Base-by-base conservation (phyloP, 1,140 invertebrate species). In the Anastrepha obliqua region DNA sequence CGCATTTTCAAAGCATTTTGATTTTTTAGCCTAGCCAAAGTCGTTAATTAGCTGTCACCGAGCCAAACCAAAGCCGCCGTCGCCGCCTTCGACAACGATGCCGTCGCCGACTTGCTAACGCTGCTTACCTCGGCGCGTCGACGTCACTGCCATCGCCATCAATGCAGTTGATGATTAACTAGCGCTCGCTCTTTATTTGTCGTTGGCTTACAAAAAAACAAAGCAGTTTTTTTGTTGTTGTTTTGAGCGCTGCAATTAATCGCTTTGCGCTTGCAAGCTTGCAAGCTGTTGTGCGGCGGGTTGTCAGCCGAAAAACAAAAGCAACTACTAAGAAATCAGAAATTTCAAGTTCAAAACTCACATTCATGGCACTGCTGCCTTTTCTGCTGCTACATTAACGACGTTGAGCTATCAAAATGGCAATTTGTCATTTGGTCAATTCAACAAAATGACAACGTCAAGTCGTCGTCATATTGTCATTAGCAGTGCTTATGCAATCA, bases 281-380 rank as follows among this genome's bases (percentile, higher is more conserved):
- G 67, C 67, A 74, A 74, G 67, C 64, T 11, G 6, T 55, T 55
- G 39, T 4, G 39, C n/a, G 39, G 0, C 67, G 13, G 64, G 64
- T 39, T 67, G 67, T 15, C 39, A 74, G 67, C 11, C 29, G 2
- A 47, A 74, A 42, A 42, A 42, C 29, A 67, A 67, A 39, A 42
- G 39, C 39, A 74, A 47, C 15, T 47, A 74, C 5, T 74, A 74
- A 74, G 67, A 47, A 74, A 74, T 74, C 42, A 47, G 67, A 74
- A 47, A 74, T 74, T 74, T 74, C 67, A 74, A 74, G 67, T 74
- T 74, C 42, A 74, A 74, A 47, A 74, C 67, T 47, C 67, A 44
- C 67, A 74, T 74, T 74, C 42, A 74, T 39, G 9, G 67, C 9
- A 29, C 5, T 65, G 65, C 39, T 74, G 67, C 6, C 39, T 15